Base-by-base conservation (phyloP, 2,797 vertebrate genomes). In the Gambelia wislizenii region DNA sequence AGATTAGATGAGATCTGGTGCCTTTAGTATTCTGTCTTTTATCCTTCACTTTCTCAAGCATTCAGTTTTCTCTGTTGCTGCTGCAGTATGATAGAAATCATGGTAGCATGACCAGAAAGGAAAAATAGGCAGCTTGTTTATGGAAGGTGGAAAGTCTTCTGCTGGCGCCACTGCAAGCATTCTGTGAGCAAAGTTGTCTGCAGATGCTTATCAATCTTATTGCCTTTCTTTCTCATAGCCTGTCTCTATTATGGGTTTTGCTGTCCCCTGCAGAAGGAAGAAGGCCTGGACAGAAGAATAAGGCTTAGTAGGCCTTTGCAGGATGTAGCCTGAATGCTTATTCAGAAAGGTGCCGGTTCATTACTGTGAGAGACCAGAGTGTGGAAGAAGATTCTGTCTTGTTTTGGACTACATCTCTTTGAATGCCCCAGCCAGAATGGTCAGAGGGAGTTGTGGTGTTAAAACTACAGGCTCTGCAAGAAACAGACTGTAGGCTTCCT, bases 71-170 rank as follows among this genome's bases (percentile, higher is more conserved):
- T 84, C 36, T 84, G 25, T 25, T 2, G 3, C 52, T 56, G 22
- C 20, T 54, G 33, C 36, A 14, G 69, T 22, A 72, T 27, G 22
- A 82, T n/a, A 82, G 67, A 72, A 74, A 59, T 44, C 20, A 74
- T 36, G 42, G 42, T 42, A 81, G 64, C 49, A 25, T 59, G 78
- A 87, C 78, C 54, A 22, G 79, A 74, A 82, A 52, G 52, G 54
- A 80, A 87, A n/a, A 74, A 52, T 14, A 30, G 79, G 39, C 30
- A 75, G 54, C 33, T 75, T 79, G 8, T 83, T 83, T 75, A 83
- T 10, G 49, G 72, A 88, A 83, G 59, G 33, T 36, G 33, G 69
- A 64, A 75, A 83, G 22, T 70, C 54, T 72, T 67, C 67, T 80
- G 39, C 67, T 74, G 52, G 42, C 42, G 22, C 22, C 54, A 47